Evolutionary conservation across 2,888 invertebrate species (phyloP).

Genomic region (Auanema sp.): DNA sequence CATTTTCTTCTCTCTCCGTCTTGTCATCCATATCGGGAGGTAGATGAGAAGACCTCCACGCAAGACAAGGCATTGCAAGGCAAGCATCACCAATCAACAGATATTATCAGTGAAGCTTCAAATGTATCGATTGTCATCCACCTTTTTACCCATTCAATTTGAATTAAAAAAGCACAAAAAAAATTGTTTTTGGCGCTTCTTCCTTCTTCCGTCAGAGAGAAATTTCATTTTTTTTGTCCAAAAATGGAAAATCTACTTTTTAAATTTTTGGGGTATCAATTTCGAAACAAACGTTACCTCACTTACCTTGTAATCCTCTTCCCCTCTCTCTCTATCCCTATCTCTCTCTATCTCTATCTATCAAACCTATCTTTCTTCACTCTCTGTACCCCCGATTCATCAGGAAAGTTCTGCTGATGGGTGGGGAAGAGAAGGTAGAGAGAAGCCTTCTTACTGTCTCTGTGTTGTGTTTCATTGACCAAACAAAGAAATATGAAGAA

Average conservation of each 20-base stretch:
- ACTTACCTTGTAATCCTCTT: neutral
- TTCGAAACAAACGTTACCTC: neutral
- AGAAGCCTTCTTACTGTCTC: neutral
- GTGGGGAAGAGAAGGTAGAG: no score
- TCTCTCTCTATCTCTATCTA: neutral
- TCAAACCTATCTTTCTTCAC: neutral
- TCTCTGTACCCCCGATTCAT: neutral
- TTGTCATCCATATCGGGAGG: no score
- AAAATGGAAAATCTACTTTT: neutral
- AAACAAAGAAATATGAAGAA: neutral
- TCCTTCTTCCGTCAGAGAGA: no score
- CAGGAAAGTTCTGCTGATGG: neutral
- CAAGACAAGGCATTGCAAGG: no score
- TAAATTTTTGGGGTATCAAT: neutral
- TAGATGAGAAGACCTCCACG: no score
- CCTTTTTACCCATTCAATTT: no score
- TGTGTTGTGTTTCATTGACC: conserved; percentile 1
- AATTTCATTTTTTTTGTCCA: no score
- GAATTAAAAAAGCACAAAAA: no score
- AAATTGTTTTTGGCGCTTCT: no score
- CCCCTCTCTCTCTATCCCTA: conserved; percentile 4
- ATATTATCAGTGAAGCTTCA: neutral
- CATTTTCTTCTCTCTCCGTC: no score
- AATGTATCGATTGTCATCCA: no score
- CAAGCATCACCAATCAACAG: neutral